Conservation (phyloP, 64 coral and sea anemone species). For the Actinia equina region DNA sequence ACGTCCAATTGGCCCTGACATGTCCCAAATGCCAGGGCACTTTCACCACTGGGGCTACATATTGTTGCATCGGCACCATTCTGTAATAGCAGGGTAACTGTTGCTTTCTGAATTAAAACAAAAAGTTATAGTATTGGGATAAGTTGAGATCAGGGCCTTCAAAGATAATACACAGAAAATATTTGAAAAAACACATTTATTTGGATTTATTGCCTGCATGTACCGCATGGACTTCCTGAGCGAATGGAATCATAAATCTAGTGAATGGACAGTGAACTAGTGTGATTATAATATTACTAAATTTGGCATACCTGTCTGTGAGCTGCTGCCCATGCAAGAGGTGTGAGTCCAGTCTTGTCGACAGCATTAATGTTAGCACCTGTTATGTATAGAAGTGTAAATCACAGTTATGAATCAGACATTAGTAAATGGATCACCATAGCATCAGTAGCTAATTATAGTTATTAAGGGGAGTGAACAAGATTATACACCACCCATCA, state of each 20-base stretch:
- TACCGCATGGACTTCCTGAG: too few relatives aligned
- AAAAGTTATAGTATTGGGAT: not conserved
- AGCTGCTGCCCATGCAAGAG: slow-evolving; percentile 90
- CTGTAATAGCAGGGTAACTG: slow-evolving; percentile 68
- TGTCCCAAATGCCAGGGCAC: slow-evolving; percentile 78
- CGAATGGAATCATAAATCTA: too few relatives aligned
- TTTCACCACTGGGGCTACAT: slow-evolving; percentile 83
- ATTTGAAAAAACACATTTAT: too few relatives aligned
- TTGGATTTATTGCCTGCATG: too few relatives aligned
- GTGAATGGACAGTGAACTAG: too few relatives aligned
- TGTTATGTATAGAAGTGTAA: slow-evolving; percentile 1
- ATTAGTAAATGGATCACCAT: not conserved
- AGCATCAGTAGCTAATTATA: too few relatives aligned
- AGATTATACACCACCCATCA: too few relatives aligned
- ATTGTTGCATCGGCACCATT: slow-evolving; percentile 84
- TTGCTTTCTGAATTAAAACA: slow-evolving; percentile 73
- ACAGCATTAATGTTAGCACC: slow-evolving; percentile 87
- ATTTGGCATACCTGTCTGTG: slow-evolving; percentile 73
- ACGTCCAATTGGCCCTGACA: slow-evolving; percentile 92
- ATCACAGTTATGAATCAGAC: not conserved
- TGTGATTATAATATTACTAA: too few relatives aligned
- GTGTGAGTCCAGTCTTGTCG: slow-evolving; percentile 92
- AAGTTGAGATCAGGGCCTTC: too few relatives aligned
- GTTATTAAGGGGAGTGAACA: too few relatives aligned
- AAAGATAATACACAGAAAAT: not conserved